Percentiles rank a stretch among this genome's conserved stretches.
These are phyloP conservation scores for Cataglyphis hispanica DNA, from an alignment of 1,140 invertebrate genomes.

Conservation along the genomic window DNA sequence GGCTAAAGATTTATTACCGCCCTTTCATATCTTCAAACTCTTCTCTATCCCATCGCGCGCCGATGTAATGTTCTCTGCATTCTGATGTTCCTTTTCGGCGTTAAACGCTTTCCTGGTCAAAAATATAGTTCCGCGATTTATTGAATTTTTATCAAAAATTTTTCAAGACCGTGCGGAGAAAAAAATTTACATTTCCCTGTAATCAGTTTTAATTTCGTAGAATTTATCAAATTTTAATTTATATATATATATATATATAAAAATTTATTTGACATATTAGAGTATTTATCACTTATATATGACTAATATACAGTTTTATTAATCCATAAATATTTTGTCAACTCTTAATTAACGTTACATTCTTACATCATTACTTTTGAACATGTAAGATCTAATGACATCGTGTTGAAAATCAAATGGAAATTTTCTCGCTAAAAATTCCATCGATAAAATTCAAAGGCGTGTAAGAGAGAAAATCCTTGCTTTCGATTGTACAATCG, in stretches of 20 bases:
- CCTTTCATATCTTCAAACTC: slow-evolving; percentile 74
- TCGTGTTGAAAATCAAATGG: neutral
- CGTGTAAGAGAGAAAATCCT: slow-evolving; percentile 2
- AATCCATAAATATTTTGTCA: neutral
- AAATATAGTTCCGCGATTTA: slow-evolving; percentile 11
- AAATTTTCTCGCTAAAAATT: slow-evolving; percentile 2
- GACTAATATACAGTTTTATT: neutral
- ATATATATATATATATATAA: no score
- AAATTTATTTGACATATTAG: neutral
- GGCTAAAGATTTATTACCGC: slow-evolving; percentile 83
- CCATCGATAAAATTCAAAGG: slow-evolving; percentile 28
- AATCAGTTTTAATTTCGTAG: neutral
- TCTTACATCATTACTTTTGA: neutral
- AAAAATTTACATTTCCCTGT: neutral
- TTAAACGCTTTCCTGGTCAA: neutral
- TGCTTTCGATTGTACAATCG: slow-evolving; percentile 1
- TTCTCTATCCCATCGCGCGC: slow-evolving; percentile 55
- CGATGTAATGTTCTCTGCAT: slow-evolving; percentile 69
- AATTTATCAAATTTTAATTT: neutral
- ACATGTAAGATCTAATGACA: neutral
- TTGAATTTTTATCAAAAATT: slow-evolving; percentile 17
- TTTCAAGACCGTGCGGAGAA: neutral
- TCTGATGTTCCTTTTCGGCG: slow-evolving; percentile 49
- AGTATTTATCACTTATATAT: neutral
- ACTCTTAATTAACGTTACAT: neutral